Conservation (phyloP, 2,888 invertebrate genomes). For the Drosophila cognata region DNA sequence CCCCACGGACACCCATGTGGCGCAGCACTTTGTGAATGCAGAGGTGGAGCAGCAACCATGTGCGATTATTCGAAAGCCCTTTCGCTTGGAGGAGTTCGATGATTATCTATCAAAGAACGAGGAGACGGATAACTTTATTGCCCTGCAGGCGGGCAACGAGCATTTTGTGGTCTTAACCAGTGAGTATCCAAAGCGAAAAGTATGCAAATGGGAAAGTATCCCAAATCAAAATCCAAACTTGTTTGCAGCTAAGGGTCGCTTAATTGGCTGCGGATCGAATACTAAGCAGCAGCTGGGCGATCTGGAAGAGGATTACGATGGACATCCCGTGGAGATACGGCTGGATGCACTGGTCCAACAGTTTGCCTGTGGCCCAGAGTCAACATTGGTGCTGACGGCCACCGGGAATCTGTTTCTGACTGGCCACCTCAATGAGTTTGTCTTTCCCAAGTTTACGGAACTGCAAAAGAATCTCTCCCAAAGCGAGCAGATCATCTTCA, state of each 20-base stretch:
- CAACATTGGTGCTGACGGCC: slow-evolving; percentile 83
- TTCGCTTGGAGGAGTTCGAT: slow-evolving; percentile 83
- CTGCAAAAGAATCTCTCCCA: slow-evolving; percentile 82
- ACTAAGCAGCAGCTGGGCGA: slow-evolving; percentile 80
- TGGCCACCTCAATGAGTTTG: slow-evolving; percentile 83
- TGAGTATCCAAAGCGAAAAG: slow-evolving; percentile 61
- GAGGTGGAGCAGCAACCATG: slow-evolving; percentile 72
- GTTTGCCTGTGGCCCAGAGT: slow-evolving; percentile 83
- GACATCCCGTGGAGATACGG: slow-evolving; percentile 81
- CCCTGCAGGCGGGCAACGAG: slow-evolving; percentile 83
- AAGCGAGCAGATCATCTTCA: slow-evolving; percentile 82
- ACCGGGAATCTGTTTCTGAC: slow-evolving; percentile 82
- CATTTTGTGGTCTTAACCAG: slow-evolving; percentile 84
- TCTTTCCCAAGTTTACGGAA: slow-evolving; percentile 83
- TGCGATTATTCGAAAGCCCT: slow-evolving; percentile 82
- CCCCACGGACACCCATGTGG: slow-evolving; percentile 69
- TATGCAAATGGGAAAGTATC: too few species aligned
- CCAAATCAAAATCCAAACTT: neutral
- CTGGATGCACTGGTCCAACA: slow-evolving; percentile 80
- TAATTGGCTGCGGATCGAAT: slow-evolving; percentile 84
- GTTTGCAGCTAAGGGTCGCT: slow-evolving; percentile 79
- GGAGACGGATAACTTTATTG: slow-evolving; percentile 82
- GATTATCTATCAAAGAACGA: slow-evolving; percentile 81
- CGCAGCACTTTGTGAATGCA: slow-evolving; percentile 77
- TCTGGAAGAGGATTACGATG: slow-evolving; percentile 63